phyloP scores from a whole-genome alignment of 2,113 vertebrate genomes.

The Mionectes macconnelli region DNA sequence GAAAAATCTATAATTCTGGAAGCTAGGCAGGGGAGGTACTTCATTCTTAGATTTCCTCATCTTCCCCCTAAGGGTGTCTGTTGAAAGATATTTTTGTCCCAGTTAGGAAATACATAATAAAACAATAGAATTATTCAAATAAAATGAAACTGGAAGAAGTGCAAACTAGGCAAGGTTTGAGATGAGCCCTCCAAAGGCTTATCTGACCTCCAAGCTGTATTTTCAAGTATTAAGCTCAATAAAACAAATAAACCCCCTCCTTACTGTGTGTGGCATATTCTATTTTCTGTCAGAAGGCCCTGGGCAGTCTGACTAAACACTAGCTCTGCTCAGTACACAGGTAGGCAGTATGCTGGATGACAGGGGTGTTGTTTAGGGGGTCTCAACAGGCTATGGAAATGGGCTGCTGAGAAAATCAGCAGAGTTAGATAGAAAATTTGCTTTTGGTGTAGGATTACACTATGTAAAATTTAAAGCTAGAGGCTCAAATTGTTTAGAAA shows the following conservation, averaged over 20 bases:
- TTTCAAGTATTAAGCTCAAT: conserved; percentile 9
- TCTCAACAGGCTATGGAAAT: neutral
- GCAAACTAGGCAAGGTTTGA: neutral
- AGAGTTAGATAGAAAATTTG: neutral
- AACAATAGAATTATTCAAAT: neutral
- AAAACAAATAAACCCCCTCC: neutral
- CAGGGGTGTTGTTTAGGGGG: neutral
- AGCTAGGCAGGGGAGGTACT: neutral
- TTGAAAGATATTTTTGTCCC: neutral
- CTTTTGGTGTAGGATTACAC: neutral
- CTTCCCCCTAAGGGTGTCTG: neutral
- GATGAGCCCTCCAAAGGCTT: neutral
- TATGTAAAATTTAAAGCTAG: neutral
- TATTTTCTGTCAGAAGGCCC: neutral
- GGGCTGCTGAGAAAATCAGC: neutral
- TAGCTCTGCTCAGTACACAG: neutral
- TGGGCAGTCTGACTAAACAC: neutral
- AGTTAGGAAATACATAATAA: neutral
- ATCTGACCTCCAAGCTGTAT: neutral
- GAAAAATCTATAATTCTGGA: neutral
- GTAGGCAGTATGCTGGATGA: neutral
- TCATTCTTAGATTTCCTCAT: neutral
- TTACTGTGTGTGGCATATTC: neutral
- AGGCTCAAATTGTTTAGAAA: neutral
- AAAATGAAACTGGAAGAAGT: neutral